These are phyloP conservation scores for Urocitellus parryii DNA, from an alignment of 2,113 vertebrate genomes.

Conservation along the genomic window DNA sequence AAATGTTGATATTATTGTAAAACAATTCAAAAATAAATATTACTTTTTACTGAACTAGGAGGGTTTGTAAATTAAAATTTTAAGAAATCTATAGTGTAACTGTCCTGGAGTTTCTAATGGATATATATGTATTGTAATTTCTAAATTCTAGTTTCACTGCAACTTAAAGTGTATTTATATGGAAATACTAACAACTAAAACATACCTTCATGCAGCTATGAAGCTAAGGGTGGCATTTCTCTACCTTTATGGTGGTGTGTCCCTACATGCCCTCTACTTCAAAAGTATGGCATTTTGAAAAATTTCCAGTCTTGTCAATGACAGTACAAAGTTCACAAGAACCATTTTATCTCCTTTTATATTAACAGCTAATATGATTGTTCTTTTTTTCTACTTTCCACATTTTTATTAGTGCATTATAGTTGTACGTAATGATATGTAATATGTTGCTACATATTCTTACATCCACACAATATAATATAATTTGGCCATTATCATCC, in stretches of 20 bases:
- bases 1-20: constrained; percentile 27
- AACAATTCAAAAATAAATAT: constrained; percentile 12
- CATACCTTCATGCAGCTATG: background rate
- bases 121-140: constrained; percentile 9
- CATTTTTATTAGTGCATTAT: too few species aligned
- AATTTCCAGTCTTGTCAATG: background rate
- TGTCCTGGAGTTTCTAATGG: background rate
- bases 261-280: background rate
- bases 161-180: background rate
- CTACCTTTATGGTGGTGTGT: constrained; percentile 15
- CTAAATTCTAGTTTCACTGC: constrained; percentile 6
- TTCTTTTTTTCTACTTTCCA: background rate
- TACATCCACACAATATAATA: too few species aligned
- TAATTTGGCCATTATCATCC: too few species aligned
- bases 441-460: too few species aligned
- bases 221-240: background rate
- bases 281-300: constrained; percentile 47
- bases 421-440: too few species aligned
- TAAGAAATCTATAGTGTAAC: constrained; percentile 11
- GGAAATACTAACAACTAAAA: constrained; percentile 25
- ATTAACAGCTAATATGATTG: constrained; percentile 53
- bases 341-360: constrained; percentile 30
- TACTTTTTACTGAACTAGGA: background rate
- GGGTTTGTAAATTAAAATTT: constrained; percentile 40
- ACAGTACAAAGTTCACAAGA: background rate